Base-by-base conservation (phyloP, 2,888 invertebrate genomes). In the Colletes collaris region DNA sequence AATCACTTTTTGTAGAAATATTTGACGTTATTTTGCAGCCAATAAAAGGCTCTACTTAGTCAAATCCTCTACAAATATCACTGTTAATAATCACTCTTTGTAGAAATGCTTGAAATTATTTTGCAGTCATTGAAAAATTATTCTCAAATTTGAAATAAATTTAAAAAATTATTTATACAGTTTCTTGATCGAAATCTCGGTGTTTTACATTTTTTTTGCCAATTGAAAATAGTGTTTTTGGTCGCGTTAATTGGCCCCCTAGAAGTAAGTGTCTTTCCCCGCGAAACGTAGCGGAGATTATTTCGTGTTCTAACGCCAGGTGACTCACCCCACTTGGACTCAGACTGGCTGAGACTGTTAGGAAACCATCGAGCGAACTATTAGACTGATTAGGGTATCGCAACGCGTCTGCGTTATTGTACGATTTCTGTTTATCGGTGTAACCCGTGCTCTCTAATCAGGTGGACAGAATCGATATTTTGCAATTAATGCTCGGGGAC, bases 381-480 rank as follows among this genome's bases (percentile, higher is more conserved):
- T 59, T 7, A 49, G 10, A 55, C 40, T 8, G 59, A 55, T 74
- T 40, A 65, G 10, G 8, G 19, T n/a, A 59, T 50, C 13, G 58
- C 50, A n/a, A 59, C 35, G 49, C 19, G 67, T 68, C 67, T 59
- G 13, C 59, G 59, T 49, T 67, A 55, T 40, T 49, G 44, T 62
- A 19, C 40, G 66, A 44, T 46, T 60, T 60, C 35, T 11, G 46
- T 46, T 40, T 27, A 40, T 35, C 16, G 27, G 37, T 49, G 46
- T 77, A 79, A 80, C 27, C 10, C 53, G 56, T 81, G 49, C 52
- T 79, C 71, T 62, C 72, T 59, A 83, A 82, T 63, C 91, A 96
- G 95, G 93, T 93, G 11, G 96, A 96, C 87, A 94, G 97, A 88
- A 93, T 94, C 82, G 93, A 94, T 49, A 93, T 97, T 52, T 93